A percentile compares a stretch with the other conserved stretches of the same genome.
Evolutionary conservation across 2,797 vertebrate species (phyloP).

Genomic region (Spheniscus humboldti): DNA sequence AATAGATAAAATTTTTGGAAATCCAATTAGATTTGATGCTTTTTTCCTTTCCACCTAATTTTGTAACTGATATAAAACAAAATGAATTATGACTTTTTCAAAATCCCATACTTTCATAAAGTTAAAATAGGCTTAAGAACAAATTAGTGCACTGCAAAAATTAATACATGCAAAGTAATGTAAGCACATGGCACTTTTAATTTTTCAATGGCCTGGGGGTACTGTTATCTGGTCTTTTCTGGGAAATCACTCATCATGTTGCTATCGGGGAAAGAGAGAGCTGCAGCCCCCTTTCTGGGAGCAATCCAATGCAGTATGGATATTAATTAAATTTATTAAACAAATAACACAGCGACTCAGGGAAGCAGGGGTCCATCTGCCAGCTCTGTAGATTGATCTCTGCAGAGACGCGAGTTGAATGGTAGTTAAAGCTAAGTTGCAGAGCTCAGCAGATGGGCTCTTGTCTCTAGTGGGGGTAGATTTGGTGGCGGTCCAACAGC

Average conservation of each 20-base stretch:
- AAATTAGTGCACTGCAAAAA: slow-evolving; percentile 61
- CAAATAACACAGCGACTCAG: slow-evolving; percentile 85
- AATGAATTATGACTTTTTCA: slow-evolving; percentile 12
- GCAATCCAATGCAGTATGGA: slow-evolving; percentile 80
- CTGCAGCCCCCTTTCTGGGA: slow-evolving; percentile 76
- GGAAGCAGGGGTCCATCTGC: slow-evolving; percentile 87
- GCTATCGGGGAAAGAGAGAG: slow-evolving; percentile 68
- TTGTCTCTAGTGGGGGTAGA: slow-evolving; percentile 81
- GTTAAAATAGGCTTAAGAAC: slow-evolving; percentile 54
- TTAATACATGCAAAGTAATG: slow-evolving; percentile 71
- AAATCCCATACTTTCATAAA: slow-evolving; percentile 20
- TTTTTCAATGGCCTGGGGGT: slow-evolving; percentile 72
- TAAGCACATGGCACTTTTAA: slow-evolving; percentile 76
- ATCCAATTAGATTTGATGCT: slow-evolving; percentile 26
- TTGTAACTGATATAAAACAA: slow-evolving; percentile 45
- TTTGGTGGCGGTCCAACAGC: slow-evolving; percentile 84
- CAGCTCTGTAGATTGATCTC: slow-evolving; percentile 80
- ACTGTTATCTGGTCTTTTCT: slow-evolving; percentile 77
- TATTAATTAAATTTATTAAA: slow-evolving; percentile 96
- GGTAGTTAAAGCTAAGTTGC: slow-evolving; percentile 81
- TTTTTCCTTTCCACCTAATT: slow-evolving; percentile 33
- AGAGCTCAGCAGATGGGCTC: slow-evolving; percentile 88
- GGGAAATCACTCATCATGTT: slow-evolving; percentile 78
- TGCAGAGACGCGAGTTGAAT: slow-evolving; percentile 80
- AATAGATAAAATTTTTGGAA: slow-evolving; percentile 6